Percentiles rank a stretch among this genome's conserved stretches.
Evolutionary conservation across 2,797 vertebrate species (phyloP).

Genomic region (Pangasius sanitwongsei): DNA sequence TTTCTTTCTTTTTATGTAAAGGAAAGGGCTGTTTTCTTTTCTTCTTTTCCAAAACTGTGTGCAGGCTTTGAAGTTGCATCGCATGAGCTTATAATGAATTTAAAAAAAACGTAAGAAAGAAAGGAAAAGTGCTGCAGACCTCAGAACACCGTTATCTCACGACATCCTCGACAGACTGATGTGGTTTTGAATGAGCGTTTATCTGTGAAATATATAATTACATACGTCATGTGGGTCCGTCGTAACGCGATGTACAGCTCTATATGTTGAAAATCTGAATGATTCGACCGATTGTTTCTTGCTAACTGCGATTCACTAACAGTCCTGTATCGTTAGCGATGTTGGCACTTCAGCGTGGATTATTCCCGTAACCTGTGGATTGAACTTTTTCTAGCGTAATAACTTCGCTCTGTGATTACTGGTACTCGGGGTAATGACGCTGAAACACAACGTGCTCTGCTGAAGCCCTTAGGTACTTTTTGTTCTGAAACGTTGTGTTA

Average conservation of each 20-base stretch:
- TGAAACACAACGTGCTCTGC: conserved; percentile 15
- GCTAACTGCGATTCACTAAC: not conserved
- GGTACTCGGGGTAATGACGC: conserved; percentile 46
- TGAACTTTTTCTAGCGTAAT: not conserved
- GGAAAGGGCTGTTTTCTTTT: not conserved
- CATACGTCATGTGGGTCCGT: not conserved
- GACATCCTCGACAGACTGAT: not conserved
- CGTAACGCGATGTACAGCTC: not conserved
- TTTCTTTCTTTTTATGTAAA: not conserved
- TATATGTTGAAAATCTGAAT: not conserved
- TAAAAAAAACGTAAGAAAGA: not conserved
- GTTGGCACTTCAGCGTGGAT: not conserved
- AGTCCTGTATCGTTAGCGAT: no score
- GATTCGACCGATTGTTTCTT: not conserved
- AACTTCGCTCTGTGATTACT: conserved; percentile 18
- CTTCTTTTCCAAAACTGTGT: not conserved
- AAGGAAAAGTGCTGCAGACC: not conserved
- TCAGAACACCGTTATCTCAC: not conserved
- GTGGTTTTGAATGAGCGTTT: no score
- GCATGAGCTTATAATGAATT: not conserved
- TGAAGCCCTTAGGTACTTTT: conserved; percentile 39
- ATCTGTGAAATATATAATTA: not conserved
- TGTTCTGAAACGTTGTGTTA: conserved; percentile 15
- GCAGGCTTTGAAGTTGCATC: not conserved
- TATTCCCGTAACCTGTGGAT: not conserved